These are phyloP conservation scores for Drosophila niveifrons DNA, from an alignment of 2,888 invertebrate species.

Conservation along the genomic window DNA sequence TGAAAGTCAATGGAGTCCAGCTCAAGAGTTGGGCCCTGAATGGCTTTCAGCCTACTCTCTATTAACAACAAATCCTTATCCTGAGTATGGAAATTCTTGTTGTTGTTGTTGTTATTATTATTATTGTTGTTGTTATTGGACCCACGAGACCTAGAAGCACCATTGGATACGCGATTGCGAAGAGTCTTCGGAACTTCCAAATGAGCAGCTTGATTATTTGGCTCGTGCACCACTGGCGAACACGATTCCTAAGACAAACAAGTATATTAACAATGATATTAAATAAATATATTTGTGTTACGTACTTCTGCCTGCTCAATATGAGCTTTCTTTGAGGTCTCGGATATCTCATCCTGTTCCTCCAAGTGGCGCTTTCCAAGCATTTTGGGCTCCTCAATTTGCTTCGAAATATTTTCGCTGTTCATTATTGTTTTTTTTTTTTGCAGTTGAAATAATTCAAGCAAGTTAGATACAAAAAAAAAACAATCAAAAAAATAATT, in stretches of 20 bases:
- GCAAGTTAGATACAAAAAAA: neutral
- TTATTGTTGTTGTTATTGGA: constrained; percentile 33
- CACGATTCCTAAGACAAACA: too few relatives aligned
- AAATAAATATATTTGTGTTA: neutral
- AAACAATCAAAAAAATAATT: neutral
- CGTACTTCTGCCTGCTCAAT: neutral
- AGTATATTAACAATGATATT: too few relatives aligned
- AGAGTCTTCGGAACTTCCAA: neutral
- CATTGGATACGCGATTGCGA: neutral
- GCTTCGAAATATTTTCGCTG: neutral
- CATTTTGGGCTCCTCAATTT: neutral
- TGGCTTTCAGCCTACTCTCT: constrained; percentile 89
- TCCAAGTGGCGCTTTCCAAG: neutral
- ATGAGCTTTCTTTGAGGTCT: neutral
- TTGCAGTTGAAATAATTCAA: neutral
- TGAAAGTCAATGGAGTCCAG: constrained; percentile 88
- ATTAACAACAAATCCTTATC: constrained; percentile 87
- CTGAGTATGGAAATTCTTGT: constrained; percentile 43
- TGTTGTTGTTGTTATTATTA: constrained; percentile 38
- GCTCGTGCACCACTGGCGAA: neutral
- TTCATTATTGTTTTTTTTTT: neutral
- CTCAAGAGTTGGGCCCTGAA: constrained; percentile 91
- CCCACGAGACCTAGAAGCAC: constrained; percentile 13
- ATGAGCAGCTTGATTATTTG: neutral
- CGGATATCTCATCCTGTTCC: neutral